Evolutionary conservation across 2,888 invertebrate genomes (phyloP).

Genomic region (Chymomyza caudatula): DNA sequence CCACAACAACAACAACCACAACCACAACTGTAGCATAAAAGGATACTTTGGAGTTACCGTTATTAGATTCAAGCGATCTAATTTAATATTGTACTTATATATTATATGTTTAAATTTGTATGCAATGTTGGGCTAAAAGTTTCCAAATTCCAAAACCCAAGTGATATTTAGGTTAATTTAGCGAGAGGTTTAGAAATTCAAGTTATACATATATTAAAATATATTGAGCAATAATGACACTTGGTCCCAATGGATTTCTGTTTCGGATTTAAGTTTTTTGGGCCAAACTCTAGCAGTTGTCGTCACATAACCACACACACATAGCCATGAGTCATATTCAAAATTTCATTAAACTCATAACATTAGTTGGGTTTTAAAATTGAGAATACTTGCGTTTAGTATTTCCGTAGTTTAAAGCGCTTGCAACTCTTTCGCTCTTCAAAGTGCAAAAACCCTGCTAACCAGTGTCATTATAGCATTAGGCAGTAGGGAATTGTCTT

Average conservation of each 20-base stretch:
- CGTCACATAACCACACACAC: neutral
- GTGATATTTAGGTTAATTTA: slow-evolving; percentile 76
- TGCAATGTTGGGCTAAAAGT: slow-evolving; percentile 20
- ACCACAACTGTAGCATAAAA: neutral
- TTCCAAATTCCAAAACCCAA: slow-evolving; percentile 55
- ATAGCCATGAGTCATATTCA: neutral
- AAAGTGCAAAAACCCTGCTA: neutral
- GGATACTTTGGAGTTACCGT: neutral
- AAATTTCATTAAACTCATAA: too few species aligned
- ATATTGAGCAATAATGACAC: neutral
- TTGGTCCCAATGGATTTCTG: neutral
- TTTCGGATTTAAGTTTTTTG: too few species aligned
- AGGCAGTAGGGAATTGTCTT: neutral
- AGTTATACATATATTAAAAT: slow-evolving; percentile 24
- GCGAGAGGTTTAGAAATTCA: slow-evolving; percentile 67
- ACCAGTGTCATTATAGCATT: neutral
- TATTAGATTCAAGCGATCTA: neutral
- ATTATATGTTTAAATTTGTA: neutral
- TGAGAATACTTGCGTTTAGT: too few species aligned
- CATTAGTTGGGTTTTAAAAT: neutral
- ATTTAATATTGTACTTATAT: neutral
- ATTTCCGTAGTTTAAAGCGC: too few species aligned
- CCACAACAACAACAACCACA: slow-evolving; percentile 10
- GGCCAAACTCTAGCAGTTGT: too few species aligned
- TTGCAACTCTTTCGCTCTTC: neutral